These are phyloP conservation scores for Rhopalosiphum maidis DNA, from an alignment of 1,140 invertebrate species.

Conservation along the genomic window DNA sequence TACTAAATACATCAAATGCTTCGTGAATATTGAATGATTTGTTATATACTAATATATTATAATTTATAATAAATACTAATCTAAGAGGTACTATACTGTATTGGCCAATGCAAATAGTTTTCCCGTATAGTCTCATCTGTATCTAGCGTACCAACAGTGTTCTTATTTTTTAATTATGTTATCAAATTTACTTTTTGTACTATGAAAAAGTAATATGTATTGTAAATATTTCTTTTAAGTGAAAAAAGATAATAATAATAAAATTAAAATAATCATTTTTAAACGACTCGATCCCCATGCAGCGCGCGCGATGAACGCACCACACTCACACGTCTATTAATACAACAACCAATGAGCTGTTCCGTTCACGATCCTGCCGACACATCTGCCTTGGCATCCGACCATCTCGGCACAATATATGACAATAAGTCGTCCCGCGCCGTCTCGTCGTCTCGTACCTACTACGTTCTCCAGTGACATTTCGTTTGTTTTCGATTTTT, in stretches of 20 bases:
- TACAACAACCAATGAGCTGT: constrained; percentile 46
- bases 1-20: neutral
- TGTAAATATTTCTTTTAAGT: constrained; percentile 4
- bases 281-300: neutral
- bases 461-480: constrained; percentile 9
- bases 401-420: constrained; percentile 29
- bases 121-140: neutral
- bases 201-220: neutral
- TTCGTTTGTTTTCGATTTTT: neutral
- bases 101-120: neutral
- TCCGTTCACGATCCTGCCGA: constrained; percentile 17
- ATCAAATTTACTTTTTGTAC: neutral
- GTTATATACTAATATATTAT: neutral
- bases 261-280: neutral
- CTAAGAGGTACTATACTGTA: neutral
- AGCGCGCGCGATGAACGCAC: neutral
- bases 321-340: constrained; percentile 46
- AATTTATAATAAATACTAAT: neutral
- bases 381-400: constrained; percentile 54
- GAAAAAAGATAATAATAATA: neutral
- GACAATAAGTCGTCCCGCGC: neutral
- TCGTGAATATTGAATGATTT: neutral
- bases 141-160: neutral
- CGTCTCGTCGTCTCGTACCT: constrained; percentile 12
- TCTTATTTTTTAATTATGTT: neutral